Base-by-base conservation (phyloP, 1,140 invertebrate genomes). In the Eupristina koningsbergeri region DNA sequence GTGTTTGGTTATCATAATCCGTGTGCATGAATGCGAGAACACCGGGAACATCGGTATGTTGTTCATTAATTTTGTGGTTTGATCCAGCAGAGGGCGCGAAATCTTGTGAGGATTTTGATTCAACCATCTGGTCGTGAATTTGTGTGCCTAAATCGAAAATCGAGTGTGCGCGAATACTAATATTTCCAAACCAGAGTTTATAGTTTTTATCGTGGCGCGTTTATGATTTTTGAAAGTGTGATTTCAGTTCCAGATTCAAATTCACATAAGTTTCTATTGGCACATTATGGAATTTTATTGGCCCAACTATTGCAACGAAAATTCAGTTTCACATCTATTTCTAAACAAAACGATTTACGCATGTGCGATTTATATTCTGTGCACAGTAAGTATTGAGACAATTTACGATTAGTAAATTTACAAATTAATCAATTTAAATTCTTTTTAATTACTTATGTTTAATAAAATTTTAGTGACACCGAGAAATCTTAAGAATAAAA, bases 61-160 rank as follows among this genome's bases (percentile, higher is more conserved):
- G 22, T 79, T 80, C 71, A 34, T 80, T 45, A 64, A 67, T 19
- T 67, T n/a, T 79, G 77, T 67, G 61, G 36, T 41, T 29, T 6
- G 50, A 50, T 13, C 41, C 76, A 41, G 8, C 17, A 81, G 80
- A 81, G 69, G 80, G 80, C 80, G 80, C 69, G 45, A 80, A 31
- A n/a, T 7, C 34, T 45, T 80, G 80, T 73, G 80, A 45, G 15
- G 61, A 53, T 71, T 47, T 50, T 17, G 73, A 50, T 74, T n/a
- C 5, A 22, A 61, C 61, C 50, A 13, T 61, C 13, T 31, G 19
- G 58, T 22, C 29, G 77, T 79, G 77, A 19, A 9, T 5, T 15
- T 79, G 61, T 67, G 63, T 50, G 45, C 29, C n/a, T 29, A 22
- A 47, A 47, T 47, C 47, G 39, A 39, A 47, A 73, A 45, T 73